Evolutionary conservation across 1,140 invertebrate species (phyloP), one percentile per base, ranked within the genome.

Genomic region (Ceratoteleas bidentatus): DNA sequence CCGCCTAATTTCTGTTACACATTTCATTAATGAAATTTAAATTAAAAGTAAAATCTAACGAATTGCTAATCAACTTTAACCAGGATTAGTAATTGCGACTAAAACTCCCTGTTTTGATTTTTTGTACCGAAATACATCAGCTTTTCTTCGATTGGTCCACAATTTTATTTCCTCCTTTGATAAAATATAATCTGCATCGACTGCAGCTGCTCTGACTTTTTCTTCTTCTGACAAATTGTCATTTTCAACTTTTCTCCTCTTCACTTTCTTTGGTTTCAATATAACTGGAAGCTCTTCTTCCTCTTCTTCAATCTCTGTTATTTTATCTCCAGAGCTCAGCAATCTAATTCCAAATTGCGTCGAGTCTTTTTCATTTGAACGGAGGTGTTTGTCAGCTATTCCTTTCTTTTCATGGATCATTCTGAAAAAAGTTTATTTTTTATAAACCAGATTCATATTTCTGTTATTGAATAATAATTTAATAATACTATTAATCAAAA

Each of bases 111-210:
- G 68, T 45, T 83, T 73, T 14, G 54, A 32, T 85, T 74, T 86
- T 50, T 87, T 88, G 72, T 90, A 90, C 62, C 86, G 87, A 69
- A 85, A 90, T 16, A 83, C 86, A 32, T 78, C 56, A 10, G 82
- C 83, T 49, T 84, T 85, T 60, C 69, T 74, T 66, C 77, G 84
- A 47, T 77, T 75, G 5, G 15, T 70, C 88, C 89, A 90, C 64
- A 57, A 52, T 83, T 85, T 64, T 14, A 78, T 87, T 53, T 87
- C 80, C 8, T 24, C 0, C 74, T 87, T 87, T 0, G 77, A 86
- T 10, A 90, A 75, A 75, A 90, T 78, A 40, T 45, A 58, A 40
- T 87, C 77, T 13, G 87, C 33, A 61, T 83, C 82, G 2, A 90
- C 72, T 5, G 84, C 85, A 52, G 68, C 85, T 68, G 86, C 73